Percentiles rank a stretch among this genome's conserved stretches.
Conservation (phyloP, 2,113 vertebrate genomes). For the Pipa parva region DNA sequence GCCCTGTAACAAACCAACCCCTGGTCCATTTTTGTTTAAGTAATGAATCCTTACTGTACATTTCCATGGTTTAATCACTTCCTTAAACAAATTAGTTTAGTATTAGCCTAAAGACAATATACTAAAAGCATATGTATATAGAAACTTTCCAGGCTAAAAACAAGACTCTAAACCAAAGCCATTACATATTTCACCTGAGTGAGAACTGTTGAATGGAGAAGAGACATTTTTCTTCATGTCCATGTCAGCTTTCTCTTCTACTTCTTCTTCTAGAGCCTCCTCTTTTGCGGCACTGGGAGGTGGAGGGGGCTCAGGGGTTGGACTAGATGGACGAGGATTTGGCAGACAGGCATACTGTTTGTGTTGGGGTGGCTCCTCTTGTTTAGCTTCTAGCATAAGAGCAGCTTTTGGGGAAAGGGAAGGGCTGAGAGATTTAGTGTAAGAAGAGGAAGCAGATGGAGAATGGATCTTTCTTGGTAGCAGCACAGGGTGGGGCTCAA, state of each 20-base stretch:
- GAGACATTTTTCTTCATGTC: constrained; percentile 69
- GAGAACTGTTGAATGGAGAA: constrained; percentile 69
- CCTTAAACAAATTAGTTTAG: no score
- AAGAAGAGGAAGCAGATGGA: constrained; percentile 66
- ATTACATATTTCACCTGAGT: no score
- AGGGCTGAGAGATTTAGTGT: constrained; percentile 71
- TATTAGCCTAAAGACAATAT: no score
- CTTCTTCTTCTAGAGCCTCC: constrained; percentile 67
- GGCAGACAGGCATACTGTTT: constrained; percentile 75
- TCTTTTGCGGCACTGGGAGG: constrained; percentile 72
- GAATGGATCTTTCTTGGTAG: constrained; percentile 76
- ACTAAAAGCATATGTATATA: no score
- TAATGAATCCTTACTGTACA: no score
- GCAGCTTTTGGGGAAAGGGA: constrained; percentile 71
- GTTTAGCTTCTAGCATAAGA: constrained; percentile 78
- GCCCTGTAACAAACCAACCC: no score
- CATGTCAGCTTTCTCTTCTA: constrained; percentile 65
- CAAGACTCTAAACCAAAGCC: no score
- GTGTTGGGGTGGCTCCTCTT: constrained; percentile 70
- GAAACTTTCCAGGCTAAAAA: no score
- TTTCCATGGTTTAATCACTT: no score
- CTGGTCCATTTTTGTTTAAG: no score
- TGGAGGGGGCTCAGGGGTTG: constrained; percentile 57
- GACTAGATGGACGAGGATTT: constrained; percentile 67
- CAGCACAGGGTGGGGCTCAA: constrained; percentile 63